Percentiles rank a stretch among this genome's conserved stretches.
Conservation (phyloP, 2,113 vertebrate species). For the Pachyramphus minor region DNA sequence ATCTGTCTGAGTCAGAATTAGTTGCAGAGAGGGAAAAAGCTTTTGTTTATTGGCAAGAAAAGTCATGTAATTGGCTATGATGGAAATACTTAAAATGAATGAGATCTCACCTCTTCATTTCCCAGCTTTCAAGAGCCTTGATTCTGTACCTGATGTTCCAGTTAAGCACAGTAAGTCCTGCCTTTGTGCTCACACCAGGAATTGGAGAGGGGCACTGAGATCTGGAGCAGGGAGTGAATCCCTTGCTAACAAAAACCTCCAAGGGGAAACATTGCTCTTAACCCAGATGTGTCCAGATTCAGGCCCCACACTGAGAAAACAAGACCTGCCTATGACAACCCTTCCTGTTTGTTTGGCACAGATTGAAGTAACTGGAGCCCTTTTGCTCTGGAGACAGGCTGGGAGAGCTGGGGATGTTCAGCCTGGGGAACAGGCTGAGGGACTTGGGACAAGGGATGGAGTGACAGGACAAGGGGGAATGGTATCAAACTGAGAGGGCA, state of each 20-base stretch:
- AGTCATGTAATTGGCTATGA: rapidly evolving
- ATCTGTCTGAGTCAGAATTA: background rate
- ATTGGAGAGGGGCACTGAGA: rapidly evolving
- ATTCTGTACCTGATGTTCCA: background rate
- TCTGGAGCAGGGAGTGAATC: background rate
- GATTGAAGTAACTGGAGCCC: background rate
- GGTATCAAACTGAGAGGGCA: rapidly evolving
- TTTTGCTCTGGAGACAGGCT: background rate
- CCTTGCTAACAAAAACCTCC: background rate
- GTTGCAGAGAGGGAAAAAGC: background rate
- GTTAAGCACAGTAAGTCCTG: background rate
- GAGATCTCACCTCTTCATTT: background rate
- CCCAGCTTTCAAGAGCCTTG: background rate
- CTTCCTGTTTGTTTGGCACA: rapidly evolving
- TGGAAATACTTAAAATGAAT: background rate
- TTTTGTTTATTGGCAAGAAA: background rate
- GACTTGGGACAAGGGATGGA: background rate
- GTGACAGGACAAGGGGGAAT: background rate
- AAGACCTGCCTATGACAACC: background rate
- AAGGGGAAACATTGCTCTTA: background rate
- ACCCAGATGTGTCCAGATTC: background rate
- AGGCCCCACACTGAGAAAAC: rapidly evolving
- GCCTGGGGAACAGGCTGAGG: background rate
- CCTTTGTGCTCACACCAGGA: background rate
- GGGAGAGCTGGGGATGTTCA: background rate